Evolutionary conservation across 2,113 vertebrate species (phyloP), one percentile per base, ranked within the genome.

Genomic region (Copsychus sechellarum): DNA sequence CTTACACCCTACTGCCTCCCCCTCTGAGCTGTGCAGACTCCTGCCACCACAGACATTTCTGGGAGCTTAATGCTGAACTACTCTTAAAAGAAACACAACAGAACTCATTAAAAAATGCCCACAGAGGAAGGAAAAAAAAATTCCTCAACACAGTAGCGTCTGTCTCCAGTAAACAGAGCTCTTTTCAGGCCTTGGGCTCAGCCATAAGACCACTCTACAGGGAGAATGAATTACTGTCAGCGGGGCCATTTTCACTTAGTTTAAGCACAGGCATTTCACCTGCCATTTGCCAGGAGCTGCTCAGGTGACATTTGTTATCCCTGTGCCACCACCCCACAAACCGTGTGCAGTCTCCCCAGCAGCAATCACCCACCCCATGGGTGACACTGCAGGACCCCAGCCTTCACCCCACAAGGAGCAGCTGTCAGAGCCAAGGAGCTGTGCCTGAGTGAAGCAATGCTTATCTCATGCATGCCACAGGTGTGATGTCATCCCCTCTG

Each of bases 401-500:
- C 66, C 45, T 29, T 36, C 67, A 53, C 57, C 64, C 65, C 10
- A 3, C 50, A 11, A 66, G 66, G 69, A 81, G 34, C n/a, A 45
- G 29, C 65, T 81, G 61, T 10, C 12, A 71, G 65, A 90, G 57
- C 47, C 56, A 51, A 5, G 14, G 74, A 86, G 51, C 81, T 36
- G 45, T n/a, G 88, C 54, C 42, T 57, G 57, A 79, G 48, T 6
- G 88, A 89, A 88, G 90, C 51, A 31, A 25, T 3, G 26, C 91
- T 93, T 86, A 94, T 92, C 94, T 96, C 79, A 64, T 71, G 85
- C 82, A 24, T 94, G 90, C 85, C 82, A 76, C 60, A 74, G 85
- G 85, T 94, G 76, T 86, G 93, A 94, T 73, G 79, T 96, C 92
- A 93, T 73, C 80, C 85, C 88, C 64, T 77, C 92, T 56, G 86